A percentile compares a stretch with the other conserved stretches of the same genome.
Evolutionary conservation across 2,113 vertebrate species (phyloP).

Genomic region (Ammospiza caudacuta): DNA sequence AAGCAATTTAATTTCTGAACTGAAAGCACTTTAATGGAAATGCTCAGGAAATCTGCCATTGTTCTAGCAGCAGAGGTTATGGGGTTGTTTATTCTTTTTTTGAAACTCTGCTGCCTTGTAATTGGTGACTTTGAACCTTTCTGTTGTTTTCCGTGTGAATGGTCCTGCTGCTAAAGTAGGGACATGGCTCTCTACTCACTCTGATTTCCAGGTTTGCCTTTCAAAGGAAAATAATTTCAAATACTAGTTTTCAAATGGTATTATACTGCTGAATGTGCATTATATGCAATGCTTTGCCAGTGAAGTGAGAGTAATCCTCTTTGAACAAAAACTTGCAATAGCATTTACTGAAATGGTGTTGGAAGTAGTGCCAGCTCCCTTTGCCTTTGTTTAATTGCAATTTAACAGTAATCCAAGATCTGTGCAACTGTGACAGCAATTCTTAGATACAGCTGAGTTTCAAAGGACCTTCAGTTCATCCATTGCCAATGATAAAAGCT

Average conservation of each 20-base stretch:
- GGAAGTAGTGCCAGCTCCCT: slow-evolving; percentile 36
- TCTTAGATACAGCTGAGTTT: slow-evolving; percentile 30
- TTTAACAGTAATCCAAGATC: slow-evolving; percentile 64
- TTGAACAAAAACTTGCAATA: slow-evolving; percentile 51
- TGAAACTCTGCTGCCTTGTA: neutral
- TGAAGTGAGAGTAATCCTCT: slow-evolving; percentile 53
- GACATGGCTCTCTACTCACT: neutral
- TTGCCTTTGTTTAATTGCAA: slow-evolving; percentile 65
- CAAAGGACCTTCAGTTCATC: slow-evolving; percentile 32
- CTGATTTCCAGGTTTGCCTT: slow-evolving; percentile 12
- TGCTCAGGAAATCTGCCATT: neutral
- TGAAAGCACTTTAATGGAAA: slow-evolving; percentile 39
- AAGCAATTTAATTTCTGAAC: slow-evolving; percentile 59
- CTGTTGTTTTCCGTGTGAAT: neutral
- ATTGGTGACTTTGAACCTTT: slow-evolving; percentile 57
- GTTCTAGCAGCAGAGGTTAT: slow-evolving; percentile 38
- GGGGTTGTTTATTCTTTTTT: neutral
- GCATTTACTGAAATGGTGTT: slow-evolving; percentile 31
- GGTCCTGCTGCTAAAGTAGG: slow-evolving; percentile 22
- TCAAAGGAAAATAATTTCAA: slow-evolving; percentile 42
- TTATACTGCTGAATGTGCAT: slow-evolving; percentile 37
- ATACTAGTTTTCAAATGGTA: slow-evolving; percentile 13
- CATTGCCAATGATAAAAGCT: slow-evolving; percentile 22
- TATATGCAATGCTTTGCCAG: slow-evolving; percentile 16
- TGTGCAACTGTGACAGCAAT: slow-evolving; percentile 41